Conservation (phyloP, 2,113 vertebrate genomes). For the Narcine bancroftii region DNA sequence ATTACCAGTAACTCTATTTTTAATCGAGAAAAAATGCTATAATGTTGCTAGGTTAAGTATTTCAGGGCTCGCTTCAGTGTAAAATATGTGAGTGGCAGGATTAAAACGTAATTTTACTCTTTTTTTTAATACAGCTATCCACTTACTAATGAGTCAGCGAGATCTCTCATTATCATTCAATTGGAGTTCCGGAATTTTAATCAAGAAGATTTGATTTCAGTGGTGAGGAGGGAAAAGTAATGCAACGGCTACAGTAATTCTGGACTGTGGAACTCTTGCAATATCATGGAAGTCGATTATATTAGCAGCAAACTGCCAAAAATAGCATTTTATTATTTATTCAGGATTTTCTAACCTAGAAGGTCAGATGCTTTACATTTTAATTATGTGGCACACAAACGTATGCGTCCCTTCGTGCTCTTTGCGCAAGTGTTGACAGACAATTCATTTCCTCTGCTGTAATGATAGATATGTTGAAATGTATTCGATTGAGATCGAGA, state of each 20-base stretch:
- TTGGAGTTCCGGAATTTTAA: slow-evolving; percentile 32
- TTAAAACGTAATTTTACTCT: slow-evolving; percentile 31
- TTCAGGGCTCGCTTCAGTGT: not conserved
- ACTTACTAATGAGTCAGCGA: slow-evolving; percentile 36
- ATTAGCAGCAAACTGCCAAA: slow-evolving; percentile 1
- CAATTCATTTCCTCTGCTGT: slow-evolving; percentile 2
- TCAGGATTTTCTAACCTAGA: slow-evolving; percentile 11
- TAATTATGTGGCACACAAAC: not conserved
- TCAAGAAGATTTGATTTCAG: slow-evolving; percentile 33
- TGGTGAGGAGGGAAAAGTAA: not conserved
- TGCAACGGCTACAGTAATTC: not conserved
- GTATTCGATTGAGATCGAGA: not conserved
- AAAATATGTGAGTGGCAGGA: slow-evolving; percentile 16
- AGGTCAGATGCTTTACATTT: slow-evolving; percentile 20
- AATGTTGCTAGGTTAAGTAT: slow-evolving; percentile 34
- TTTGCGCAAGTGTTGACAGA: not conserved
- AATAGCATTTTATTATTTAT: not conserved
- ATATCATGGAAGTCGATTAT: not conserved
- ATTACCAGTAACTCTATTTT: slow-evolving; percentile 66
- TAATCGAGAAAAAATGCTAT: not conserved
- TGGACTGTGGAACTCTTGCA: slow-evolving; percentile 16
- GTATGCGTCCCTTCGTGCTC: not conserved
- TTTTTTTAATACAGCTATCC: slow-evolving; percentile 30
- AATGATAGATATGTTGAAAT: slow-evolving; percentile 1
- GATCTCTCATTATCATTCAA: slow-evolving; percentile 34